Evolutionary conservation across 2,888 invertebrate genomes (phyloP).

Genomic region (Venustoraphidia nigricollis): DNA sequence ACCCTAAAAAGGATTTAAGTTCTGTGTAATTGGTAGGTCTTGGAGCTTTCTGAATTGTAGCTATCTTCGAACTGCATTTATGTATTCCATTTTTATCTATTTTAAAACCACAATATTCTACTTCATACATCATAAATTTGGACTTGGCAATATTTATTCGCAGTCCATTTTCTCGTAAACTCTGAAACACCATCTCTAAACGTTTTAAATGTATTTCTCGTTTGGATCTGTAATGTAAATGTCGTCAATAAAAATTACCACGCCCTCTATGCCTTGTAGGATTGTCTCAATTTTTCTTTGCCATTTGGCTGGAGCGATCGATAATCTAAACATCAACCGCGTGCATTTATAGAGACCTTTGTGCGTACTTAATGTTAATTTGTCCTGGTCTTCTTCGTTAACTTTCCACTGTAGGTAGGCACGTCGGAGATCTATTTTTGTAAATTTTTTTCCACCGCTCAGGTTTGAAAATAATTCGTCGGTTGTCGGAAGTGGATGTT

Average conservation of each 20-base stretch:
- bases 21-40: too few relatives aligned
- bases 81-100: too few relatives aligned
- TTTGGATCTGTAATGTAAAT: constrained; percentile 14
- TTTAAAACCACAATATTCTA: too few relatives aligned
- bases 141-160: too few relatives aligned
- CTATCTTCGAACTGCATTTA: too few relatives aligned
- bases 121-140: too few relatives aligned
- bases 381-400: background rate
- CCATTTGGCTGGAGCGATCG: constrained; percentile 18
- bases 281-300: constrained; percentile 17
- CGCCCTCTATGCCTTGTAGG: constrained; percentile 14
- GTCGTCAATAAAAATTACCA: constrained; percentile 16
- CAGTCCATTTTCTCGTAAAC: too few relatives aligned
- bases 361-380: constrained; percentile 7
- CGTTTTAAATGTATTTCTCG: constrained; percentile 12
- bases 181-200: too few relatives aligned
- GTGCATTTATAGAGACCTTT: constrained; percentile 4
- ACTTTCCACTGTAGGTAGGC: constrained; percentile 7
- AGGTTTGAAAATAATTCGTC: constrained; percentile 11
- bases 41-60: too few relatives aligned
- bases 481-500: constrained; percentile 4
- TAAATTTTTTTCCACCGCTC: constrained; percentile 14
- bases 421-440: constrained; percentile 12
- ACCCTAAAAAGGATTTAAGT: too few relatives aligned
- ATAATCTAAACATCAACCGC: constrained; percentile 15